A percentile compares a stretch with the other conserved stretches of the same genome.
These are phyloP conservation scores for Cotesia chilonis DNA, from an alignment of 1,140 invertebrate genomes.

Conservation along the genomic window DNA sequence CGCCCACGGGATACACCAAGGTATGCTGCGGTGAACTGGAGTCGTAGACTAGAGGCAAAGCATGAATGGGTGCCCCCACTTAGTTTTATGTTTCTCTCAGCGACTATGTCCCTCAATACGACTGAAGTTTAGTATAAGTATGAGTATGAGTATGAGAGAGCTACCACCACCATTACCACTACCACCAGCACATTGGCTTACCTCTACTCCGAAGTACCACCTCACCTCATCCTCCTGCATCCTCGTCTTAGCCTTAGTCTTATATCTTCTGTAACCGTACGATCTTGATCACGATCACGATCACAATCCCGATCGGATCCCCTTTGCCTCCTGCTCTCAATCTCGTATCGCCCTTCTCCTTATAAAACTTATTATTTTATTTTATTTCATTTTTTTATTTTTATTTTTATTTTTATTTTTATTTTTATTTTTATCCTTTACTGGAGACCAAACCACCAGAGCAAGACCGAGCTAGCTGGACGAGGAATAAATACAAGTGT, in stretches of 20 bases:
- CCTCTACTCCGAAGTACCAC: constrained; percentile 10
- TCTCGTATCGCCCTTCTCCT: constrained; percentile 27
- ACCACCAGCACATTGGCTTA: neutral
- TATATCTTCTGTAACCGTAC: constrained; percentile 8
- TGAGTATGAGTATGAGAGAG: too few relatives aligned
- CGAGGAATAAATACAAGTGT: neutral
- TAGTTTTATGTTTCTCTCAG: constrained; percentile 28
- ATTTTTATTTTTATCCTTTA: constrained; percentile 32
- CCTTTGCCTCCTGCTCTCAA: constrained; percentile 29
- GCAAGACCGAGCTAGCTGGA: neutral
- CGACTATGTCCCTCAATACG: constrained; percentile 19
- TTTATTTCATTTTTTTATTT: constrained; percentile 16
- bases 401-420: constrained; percentile 24
- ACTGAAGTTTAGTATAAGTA: neutral
- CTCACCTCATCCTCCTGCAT: constrained; percentile 8
- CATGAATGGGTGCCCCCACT: constrained; percentile 65
- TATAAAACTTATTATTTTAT: neutral
- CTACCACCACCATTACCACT: constrained; percentile 14
- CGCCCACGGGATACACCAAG: constrained; percentile 59
- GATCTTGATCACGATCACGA: too few relatives aligned
- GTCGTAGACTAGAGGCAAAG: constrained; percentile 63
- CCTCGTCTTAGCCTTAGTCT: constrained; percentile 39
- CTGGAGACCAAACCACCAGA: constrained; percentile 10
- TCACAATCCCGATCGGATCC: constrained; percentile 25
- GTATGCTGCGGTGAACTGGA: constrained; percentile 63